These are phyloP conservation scores for Physella acuta DNA, from an alignment of 1,140 invertebrate species.

Conservation along the genomic window DNA sequence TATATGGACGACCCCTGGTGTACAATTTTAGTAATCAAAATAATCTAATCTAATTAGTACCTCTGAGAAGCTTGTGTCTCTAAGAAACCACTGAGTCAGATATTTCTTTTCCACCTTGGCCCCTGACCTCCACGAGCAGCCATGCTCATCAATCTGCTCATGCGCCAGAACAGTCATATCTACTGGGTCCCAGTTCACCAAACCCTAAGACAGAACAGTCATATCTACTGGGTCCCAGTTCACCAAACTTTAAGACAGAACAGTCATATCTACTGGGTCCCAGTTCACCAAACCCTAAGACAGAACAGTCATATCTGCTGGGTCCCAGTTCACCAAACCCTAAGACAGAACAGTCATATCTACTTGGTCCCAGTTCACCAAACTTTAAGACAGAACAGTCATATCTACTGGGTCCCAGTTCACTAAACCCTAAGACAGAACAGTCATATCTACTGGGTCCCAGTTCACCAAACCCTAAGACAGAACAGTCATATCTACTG, in stretches of 20 bases:
- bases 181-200: slow-evolving; percentile 98
- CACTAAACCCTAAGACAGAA: neutral
- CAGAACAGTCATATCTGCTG: neutral
- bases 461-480: neutral
- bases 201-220: slow-evolving; percentile 63
- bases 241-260: neutral
- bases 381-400: neutral
- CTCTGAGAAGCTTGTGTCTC: slow-evolving; percentile 86
- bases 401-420: neutral
- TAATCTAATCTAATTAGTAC: slow-evolving; percentile 48
- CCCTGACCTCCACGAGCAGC: slow-evolving; percentile 94
- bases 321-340: neutral
- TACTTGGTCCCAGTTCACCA: neutral
- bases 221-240: too few relatives aligned
- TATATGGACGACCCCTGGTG: too few relatives aligned
- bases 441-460: neutral
- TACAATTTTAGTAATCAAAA: neutral
- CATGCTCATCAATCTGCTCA: slow-evolving; percentile 91
- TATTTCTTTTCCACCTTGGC: slow-evolving; percentile 88
- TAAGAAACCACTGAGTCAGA: slow-evolving; percentile 93
- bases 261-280: neutral
- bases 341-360: neutral
- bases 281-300: neutral
- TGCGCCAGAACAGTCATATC: slow-evolving; percentile 96
- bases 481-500: neutral